phyloP scores from a whole-genome alignment of 2,888 invertebrate genomes.

The Cryptocheilus praepositus region DNA sequence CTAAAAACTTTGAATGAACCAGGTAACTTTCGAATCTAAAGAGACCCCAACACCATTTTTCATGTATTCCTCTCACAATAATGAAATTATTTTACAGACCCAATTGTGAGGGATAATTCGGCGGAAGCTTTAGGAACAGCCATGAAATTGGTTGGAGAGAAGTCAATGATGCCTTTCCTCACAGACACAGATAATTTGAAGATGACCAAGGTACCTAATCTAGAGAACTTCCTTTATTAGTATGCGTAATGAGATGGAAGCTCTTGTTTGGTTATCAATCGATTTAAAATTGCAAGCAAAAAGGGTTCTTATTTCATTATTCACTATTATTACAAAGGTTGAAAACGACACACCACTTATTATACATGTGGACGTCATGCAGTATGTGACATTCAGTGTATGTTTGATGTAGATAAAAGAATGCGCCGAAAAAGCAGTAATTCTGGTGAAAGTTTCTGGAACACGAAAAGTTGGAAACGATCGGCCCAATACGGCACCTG shows the following conservation, averaged over 20 bases:
- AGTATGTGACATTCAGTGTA: neutral
- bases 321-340: no score
- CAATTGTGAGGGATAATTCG: constrained; percentile 92
- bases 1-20: constrained; percentile 87
- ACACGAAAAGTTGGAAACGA: constrained; percentile 78
- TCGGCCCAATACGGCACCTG: constrained; percentile 77
- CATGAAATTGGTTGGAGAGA: constrained; percentile 95
- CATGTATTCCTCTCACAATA: neutral
- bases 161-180: constrained; percentile 89
- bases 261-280: no score
- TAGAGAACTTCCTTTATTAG: neutral
- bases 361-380: no score
- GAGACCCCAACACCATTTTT: neutral
- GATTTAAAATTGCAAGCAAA: no score
- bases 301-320: no score
- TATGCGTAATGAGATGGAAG: no score
- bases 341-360: no score
- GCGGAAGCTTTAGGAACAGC: constrained; percentile 96
- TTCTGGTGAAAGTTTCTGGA: constrained; percentile 83
- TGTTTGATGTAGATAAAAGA: constrained; percentile 84
- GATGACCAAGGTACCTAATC: constrained; percentile 83
- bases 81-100: constrained; percentile 79
- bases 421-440: constrained; percentile 93
- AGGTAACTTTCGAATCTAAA: constrained; percentile 77
- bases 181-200: constrained; percentile 93